Base-by-base conservation (phyloP, 2,113 vertebrate species). In the Redunca redunca region DNA sequence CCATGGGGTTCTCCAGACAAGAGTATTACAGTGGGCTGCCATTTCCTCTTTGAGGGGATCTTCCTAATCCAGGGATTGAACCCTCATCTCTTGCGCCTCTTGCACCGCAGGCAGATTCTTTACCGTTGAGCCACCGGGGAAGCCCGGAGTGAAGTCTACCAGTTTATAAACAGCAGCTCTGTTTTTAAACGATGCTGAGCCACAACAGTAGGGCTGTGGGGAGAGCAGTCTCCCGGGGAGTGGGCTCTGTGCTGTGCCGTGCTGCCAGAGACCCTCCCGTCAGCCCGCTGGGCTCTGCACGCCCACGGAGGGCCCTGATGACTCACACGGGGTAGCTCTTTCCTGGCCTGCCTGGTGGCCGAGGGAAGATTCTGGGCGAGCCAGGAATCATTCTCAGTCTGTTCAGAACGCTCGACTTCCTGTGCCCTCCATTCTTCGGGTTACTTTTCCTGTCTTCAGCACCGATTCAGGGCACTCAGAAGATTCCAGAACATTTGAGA, bases 401-500 rank as follows among this genome's bases (percentile, higher is more conserved):
- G 52, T 83, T 78, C 9, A 10, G 40, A 26, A 53, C 53, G 46
- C 58, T 82, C 55, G 36, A 40, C 74, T 71, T 60, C n/a, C 88
- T 33, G 25, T 71, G 57, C 48, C 43, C 15, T 90, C 7, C 50
- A 7, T 95, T 78, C 90, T 62, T 64, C 26, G 57, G 74, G 82
- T 84, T 64, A 48, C 84, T 74, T 91, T 89, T 71, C 64, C n/a
- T 81, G 23, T 89, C 60, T 86, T 89, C 58, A 67, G 0, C 19
- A 53, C 57, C 0, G 2, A 84, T 77, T 88, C 43, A 28, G 40
- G 95, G 57, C 13, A 60, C 83, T 84, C 48, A 58, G 90, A 91
- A 85, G 90, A 91, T 81, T 93, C 58, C 71, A 81, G 95, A 91
- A 78, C 77, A 60, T 80, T 90, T 78, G 80, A 94, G 60, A 78